Conservation (phyloP, 2,888 invertebrate species). For the Thelaira solivaga region DNA sequence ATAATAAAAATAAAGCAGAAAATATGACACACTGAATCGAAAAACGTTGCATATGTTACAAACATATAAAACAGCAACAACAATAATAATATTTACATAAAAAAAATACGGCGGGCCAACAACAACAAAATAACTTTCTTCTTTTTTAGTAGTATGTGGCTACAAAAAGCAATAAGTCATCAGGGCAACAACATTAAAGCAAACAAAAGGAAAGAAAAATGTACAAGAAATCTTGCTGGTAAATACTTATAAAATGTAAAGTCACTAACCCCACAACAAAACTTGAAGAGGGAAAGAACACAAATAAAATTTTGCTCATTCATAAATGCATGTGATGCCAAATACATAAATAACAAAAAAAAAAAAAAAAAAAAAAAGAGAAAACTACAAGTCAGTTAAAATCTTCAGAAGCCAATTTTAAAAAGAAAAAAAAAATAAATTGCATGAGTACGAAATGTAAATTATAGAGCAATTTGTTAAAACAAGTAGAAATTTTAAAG, state of each 20-base stretch:
- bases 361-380: no score
- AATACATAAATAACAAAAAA: no score
- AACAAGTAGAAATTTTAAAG: no score
- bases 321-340: constrained; percentile 9
- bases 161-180: constrained; percentile 59
- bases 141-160: constrained; percentile 31
- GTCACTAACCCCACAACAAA: constrained; percentile 55
- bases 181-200: constrained; percentile 32
- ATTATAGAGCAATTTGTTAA: no score
- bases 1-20: background rate
- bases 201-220: no score
- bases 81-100: background rate
- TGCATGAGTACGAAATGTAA: no score
- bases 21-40: constrained; percentile 22
- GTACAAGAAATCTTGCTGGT: background rate
- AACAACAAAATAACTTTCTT: constrained; percentile 6
- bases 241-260: constrained; percentile 22
- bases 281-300: constrained; percentile 9
- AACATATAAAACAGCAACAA: constrained; percentile 14
- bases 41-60: constrained; percentile 60
- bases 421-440: no score
- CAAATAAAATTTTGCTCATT: background rate
- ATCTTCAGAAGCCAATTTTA: no score
- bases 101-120: constrained; percentile 26
- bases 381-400: no score